A percentile compares a stretch with the other conserved stretches of the same genome.
phyloP scores from a whole-genome alignment of 2,113 vertebrate species.

The Microcebus griseorufus region DNA sequence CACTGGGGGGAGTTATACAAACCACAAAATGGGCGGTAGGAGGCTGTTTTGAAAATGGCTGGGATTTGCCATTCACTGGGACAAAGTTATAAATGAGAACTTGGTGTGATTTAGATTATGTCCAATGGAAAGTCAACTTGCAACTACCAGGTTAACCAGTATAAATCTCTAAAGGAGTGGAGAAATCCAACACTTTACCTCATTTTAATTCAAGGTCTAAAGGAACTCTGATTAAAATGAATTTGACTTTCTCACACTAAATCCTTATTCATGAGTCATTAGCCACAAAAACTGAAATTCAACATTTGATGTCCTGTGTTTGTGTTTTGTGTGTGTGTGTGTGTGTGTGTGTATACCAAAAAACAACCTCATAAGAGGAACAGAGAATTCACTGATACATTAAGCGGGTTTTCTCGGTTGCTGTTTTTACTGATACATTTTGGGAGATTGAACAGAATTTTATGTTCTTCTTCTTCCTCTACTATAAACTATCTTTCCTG shows the following conservation, averaged over 20 bases:
- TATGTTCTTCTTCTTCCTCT: neutral
- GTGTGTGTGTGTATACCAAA: neutral
- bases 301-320: neutral
- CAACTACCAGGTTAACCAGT: neutral
- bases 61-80: slow-evolving; percentile 10
- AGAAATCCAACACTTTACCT: neutral
- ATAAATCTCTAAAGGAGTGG: neutral
- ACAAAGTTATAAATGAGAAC: slow-evolving; percentile 33
- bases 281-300: neutral
- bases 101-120: slow-evolving; percentile 29
- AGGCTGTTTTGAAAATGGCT: slow-evolving; percentile 8
- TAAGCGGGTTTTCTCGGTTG: neutral
- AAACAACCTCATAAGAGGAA: neutral
- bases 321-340: too few species aligned
- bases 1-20: neutral
- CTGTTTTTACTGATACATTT: neutral
- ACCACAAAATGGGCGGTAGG: neutral
- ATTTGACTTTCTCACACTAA: neutral
- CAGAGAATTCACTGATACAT: neutral
- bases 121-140: slow-evolving; percentile 22
- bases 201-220: slow-evolving; percentile 34
- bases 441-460: neutral
- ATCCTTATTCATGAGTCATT: neutral
- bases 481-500: neutral
- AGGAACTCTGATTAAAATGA: neutral